Evolutionary conservation across 2,797 vertebrate genomes (phyloP), one percentile per base, ranked within the genome.

Genomic region (Rhynchonycteris naso): DNA sequence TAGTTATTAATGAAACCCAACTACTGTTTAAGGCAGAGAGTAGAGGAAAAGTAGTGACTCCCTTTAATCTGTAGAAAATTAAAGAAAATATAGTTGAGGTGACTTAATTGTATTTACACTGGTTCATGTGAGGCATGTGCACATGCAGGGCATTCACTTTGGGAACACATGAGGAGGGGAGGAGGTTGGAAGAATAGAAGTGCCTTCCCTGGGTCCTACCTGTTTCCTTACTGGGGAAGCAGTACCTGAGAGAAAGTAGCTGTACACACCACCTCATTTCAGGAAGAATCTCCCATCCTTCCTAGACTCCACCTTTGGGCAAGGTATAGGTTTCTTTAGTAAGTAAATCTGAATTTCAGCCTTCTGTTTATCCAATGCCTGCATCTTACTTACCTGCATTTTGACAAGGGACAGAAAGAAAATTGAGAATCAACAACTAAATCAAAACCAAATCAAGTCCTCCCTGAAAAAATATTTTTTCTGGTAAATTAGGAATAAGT

Each of bases 401-500:
- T 78, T 88, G 22, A 22, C 16, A 18, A 83, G 11, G 38, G 50
- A 59, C 38, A 16, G 43, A 93, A 75, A 43, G 24, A 22, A 52
- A 87, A 84, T 14, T 14, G 85, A 74, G 74, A 74, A 21, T 5
- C 50, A 76, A 74, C 24, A 56, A n/a, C 35, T 54, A 61, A 93
- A 68, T 50, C 66, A 63, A 88, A 82, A 58, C 7, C 35, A 90
- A 69, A 89, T 50, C 30, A 50, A n/a, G 2, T 58, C 43, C 24
- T 92, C 58, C 24, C 58, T 68, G 68, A 6, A 16, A 38, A 88
- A 61, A 33, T 15, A 15, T 0, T 1, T 11, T 26, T 80, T 83
- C 78, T 26, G 74, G 21, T 24, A 38, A 43, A 22, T 79, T 54
- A 87, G n/a, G 88, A 90, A 93, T 26, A 75, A 83, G 68, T 7